These are phyloP conservation scores for Salvelinus fontinalis DNA, from an alignment of 2,113 vertebrate species.

Conservation along the genomic window DNA sequence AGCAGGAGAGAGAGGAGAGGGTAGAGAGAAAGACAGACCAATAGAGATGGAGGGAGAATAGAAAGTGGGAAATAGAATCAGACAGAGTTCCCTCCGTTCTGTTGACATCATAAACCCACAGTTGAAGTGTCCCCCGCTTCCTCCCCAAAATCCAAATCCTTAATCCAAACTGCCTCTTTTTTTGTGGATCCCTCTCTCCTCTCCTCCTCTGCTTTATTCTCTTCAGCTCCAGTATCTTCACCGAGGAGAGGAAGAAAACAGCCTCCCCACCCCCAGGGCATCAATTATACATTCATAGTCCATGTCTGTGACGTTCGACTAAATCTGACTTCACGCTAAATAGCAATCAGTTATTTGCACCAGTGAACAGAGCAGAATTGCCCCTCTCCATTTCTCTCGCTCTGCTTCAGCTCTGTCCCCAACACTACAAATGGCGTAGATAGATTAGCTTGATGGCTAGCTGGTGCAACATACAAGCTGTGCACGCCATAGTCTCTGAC, in stretches of 20 bases:
- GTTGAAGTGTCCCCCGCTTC: neutral
- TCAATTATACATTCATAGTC: conserved; percentile 35
- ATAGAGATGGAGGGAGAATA: neutral
- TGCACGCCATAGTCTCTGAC: neutral
- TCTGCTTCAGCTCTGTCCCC: neutral
- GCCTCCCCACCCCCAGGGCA: conserved; percentile 20
- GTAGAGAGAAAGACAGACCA: neutral
- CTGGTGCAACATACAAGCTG: neutral
- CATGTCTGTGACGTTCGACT: conserved; percentile 29
- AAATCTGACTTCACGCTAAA: conserved; percentile 26
- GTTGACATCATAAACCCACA: neutral
- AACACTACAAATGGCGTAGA: neutral
- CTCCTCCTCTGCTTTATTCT: conserved; percentile 1
- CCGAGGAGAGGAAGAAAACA: conserved; percentile 14
- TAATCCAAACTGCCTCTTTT: conserved; percentile 3
- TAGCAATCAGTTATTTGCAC: conserved; percentile 24
- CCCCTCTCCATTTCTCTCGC: neutral
- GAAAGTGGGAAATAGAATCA: neutral
- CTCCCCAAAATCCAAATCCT: conserved; percentile 14
- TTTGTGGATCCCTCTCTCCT: conserved; percentile 19
- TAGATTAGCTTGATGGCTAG: neutral
- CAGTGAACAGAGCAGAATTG: conserved; percentile 20
- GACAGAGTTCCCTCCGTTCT: neutral
- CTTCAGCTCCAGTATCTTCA: conserved; percentile 11
- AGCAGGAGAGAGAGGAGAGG: neutral